phyloP scores from a whole-genome alignment of 2,888 invertebrate genomes.

The Catocala nupta region DNA sequence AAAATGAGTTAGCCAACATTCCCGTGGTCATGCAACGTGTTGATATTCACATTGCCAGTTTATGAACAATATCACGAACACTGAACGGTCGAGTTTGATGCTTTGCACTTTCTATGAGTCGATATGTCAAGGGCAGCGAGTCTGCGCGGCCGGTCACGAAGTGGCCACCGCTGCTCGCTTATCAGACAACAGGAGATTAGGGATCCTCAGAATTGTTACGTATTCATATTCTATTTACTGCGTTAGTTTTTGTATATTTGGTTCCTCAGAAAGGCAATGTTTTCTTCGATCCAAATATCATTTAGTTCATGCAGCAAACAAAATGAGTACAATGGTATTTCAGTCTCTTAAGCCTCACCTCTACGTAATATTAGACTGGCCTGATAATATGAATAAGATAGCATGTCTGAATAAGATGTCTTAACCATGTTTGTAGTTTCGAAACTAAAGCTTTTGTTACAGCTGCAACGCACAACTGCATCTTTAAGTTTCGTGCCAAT shows the following conservation, averaged over 20 bases:
- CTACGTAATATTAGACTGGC: too few species aligned
- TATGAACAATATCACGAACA: constrained; percentile 46
- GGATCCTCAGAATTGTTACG: constrained; percentile 13
- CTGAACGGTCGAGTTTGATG: constrained; percentile 57
- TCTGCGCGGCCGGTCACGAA: constrained; percentile 62
- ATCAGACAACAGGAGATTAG: constrained; percentile 47
- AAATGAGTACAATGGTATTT: too few species aligned
- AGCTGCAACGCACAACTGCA: not conserved
- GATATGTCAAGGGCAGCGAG: constrained; percentile 82
- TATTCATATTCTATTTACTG: not conserved
- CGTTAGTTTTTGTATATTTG: too few species aligned
- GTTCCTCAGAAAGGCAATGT: too few species aligned
- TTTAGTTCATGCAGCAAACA: too few species aligned
- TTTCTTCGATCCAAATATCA: too few species aligned
- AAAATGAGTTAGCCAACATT: constrained; percentile 32
- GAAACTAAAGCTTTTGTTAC: not conserved
- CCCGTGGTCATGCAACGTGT: constrained; percentile 29
- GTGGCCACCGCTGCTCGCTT: constrained; percentile 53
- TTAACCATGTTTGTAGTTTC: too few species aligned
- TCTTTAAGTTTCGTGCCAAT: not conserved
- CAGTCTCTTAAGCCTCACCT: too few species aligned
- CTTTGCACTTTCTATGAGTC: constrained; percentile 76
- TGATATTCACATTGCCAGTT: constrained; percentile 33
- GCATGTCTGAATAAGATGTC: too few species aligned
- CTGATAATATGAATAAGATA: too few species aligned